phyloP scores from a whole-genome alignment of 2,113 vertebrate genomes.

The Pseudois nayaur region DNA sequence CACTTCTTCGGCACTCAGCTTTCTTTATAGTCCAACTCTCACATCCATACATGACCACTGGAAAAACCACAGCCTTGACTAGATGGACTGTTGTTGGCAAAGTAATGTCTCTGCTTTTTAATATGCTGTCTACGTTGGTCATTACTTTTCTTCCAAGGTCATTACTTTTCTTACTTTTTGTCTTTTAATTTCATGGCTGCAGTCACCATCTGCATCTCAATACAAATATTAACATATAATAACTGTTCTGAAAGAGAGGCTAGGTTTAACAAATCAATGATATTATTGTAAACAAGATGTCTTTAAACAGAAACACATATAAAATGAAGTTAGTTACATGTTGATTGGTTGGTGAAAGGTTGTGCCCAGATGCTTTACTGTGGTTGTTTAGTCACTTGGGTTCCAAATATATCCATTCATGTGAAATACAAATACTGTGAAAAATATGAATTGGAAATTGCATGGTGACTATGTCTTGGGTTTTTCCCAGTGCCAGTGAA shows the following conservation, averaged over 20 bases:
- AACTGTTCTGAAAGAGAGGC: constrained; percentile 24
- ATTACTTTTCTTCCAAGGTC: background rate
- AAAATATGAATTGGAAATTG: background rate
- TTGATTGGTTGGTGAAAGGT: background rate
- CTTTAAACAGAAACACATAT: background rate
- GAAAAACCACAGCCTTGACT: background rate
- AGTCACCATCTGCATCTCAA: background rate
- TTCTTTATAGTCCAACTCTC: background rate
- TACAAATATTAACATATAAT: background rate
- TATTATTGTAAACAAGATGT: background rate
- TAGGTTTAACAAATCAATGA: background rate
- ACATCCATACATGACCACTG: background rate
- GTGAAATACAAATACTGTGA: background rate
- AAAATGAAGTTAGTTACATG: background rate
- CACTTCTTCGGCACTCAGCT: background rate
- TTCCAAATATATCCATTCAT: background rate
- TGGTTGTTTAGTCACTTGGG: background rate
- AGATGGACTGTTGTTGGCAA: background rate
- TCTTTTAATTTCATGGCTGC: background rate
- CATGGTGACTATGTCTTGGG: background rate
- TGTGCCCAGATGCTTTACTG: background rate
- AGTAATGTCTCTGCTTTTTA: background rate
- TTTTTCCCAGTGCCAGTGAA: background rate
- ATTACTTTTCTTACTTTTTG: background rate
- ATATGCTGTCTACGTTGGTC: background rate